Evolutionary conservation across 2,888 invertebrate genomes (phyloP).

Genomic region (Meandrusa payeni): DNA sequence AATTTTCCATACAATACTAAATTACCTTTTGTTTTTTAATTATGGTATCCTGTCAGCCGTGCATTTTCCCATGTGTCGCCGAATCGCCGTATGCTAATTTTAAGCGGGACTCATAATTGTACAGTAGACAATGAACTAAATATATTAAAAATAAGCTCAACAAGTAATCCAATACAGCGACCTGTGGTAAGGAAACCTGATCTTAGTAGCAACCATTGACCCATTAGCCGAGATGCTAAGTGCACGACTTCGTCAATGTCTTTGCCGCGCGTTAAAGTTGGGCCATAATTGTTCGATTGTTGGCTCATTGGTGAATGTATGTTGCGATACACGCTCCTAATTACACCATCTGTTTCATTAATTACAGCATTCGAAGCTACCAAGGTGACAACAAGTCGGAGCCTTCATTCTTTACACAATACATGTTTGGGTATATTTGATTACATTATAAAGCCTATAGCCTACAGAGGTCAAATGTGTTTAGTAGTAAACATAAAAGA

Average conservation of each 20-base stretch:
- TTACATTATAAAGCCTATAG: no score
- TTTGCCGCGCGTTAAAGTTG: slow-evolving; percentile 18
- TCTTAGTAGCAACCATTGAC: slow-evolving; percentile 21
- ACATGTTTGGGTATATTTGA: no score
- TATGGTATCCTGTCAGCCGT: no score
- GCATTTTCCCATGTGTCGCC: no score
- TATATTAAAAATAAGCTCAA: no score
- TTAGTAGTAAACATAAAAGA: no score
- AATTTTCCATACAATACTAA: slow-evolving; percentile 1
- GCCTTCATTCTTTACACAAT: no score
- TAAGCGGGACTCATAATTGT: no score
- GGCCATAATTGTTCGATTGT: slow-evolving; percentile 22
- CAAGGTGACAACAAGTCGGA: slow-evolving; percentile 23
- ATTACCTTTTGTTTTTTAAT: background rate
- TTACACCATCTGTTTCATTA: slow-evolving; percentile 20
- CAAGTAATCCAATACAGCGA: slow-evolving; percentile 7
- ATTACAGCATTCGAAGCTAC: slow-evolving; percentile 16
- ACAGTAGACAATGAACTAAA: no score
- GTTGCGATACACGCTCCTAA: slow-evolving; percentile 17
- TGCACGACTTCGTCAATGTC: slow-evolving; percentile 21
- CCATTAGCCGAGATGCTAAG: slow-evolving; percentile 19
- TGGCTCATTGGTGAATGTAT: slow-evolving; percentile 22
- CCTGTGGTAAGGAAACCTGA: slow-evolving; percentile 15
- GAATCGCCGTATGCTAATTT: no score
- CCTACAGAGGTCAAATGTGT: no score